phyloP scores from a whole-genome alignment of 2,888 invertebrate genomes.

The Dichetophora obliterata region DNA sequence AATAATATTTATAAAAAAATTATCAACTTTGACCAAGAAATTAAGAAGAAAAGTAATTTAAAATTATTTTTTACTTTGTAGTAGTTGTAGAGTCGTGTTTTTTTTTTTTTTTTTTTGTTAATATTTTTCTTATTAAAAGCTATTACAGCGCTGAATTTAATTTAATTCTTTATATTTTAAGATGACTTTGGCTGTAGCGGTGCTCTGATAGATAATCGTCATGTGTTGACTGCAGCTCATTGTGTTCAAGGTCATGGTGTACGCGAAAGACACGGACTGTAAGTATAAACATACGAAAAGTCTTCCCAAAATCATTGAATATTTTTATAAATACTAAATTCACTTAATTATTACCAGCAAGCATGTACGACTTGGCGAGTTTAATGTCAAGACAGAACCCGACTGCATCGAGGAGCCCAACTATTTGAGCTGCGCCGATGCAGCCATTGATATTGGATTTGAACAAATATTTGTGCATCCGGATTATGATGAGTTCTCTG shows the following conservation, averaged over 20 bases:
- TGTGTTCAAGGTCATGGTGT: constrained; percentile 73
- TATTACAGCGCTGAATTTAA: too few relatives aligned
- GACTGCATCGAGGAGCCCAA: constrained; percentile 73
- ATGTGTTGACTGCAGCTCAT: constrained; percentile 76
- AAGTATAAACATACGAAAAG: constrained; percentile 63
- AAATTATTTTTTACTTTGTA: too few relatives aligned
- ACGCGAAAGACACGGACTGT: constrained; percentile 72
- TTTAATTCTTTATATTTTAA: constrained; percentile 48
- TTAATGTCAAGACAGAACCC: constrained; percentile 74
- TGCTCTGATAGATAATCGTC: constrained; percentile 73
- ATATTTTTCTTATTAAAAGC: too few relatives aligned
- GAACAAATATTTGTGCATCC: constrained; percentile 77
- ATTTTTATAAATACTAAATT: too few relatives aligned
- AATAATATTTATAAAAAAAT: too few relatives aligned
- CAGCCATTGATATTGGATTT: constrained; percentile 75
- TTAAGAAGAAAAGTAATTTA: too few relatives aligned
- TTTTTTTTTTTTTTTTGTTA: too few relatives aligned
- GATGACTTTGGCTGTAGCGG: constrained; percentile 76
- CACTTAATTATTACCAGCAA: constrained; percentile 54
- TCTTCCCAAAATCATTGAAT: too few relatives aligned
- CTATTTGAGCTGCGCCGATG: constrained; percentile 74
- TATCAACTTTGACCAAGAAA: too few relatives aligned
- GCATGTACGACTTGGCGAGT: constrained; percentile 76
- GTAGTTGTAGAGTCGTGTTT: too few relatives aligned
- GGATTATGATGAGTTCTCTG: constrained; percentile 71